Conservation (phyloP, 1,140 invertebrate species). For the Drosophila melanogaster region DNA sequence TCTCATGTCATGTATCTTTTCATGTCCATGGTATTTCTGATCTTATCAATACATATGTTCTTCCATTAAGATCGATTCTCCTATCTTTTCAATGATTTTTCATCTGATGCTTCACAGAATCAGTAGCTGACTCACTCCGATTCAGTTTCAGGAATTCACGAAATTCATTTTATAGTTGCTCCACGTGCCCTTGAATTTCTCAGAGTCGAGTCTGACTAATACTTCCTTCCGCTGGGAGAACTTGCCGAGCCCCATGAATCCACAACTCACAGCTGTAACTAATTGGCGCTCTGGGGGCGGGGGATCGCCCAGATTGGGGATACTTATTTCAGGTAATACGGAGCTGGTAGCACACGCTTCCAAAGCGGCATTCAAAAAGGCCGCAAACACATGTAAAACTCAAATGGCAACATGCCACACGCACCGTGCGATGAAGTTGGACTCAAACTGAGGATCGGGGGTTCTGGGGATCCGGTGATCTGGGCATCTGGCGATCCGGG, state of each 20-base stretch:
- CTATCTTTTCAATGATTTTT: background rate
- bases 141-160: constrained; percentile 54
- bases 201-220: constrained; percentile 67
- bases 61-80: constrained; percentile 2
- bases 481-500: background rate
- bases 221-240: constrained; percentile 65
- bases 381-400: constrained; percentile 82
- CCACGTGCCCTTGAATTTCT: constrained; percentile 57
- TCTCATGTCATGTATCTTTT: background rate
- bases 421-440: constrained; percentile 57
- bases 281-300: constrained; percentile 46
- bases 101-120: constrained; percentile 49
- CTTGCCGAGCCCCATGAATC: background rate
- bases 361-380: constrained; percentile 66
- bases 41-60: constrained; percentile 13
- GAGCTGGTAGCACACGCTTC: constrained; percentile 43
- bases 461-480: background rate
- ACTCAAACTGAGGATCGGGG: constrained; percentile 27
- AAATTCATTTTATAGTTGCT: constrained; percentile 47
- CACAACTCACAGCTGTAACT: constrained; percentile 60
- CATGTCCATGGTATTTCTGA: background rate
- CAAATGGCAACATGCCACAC: constrained; percentile 81
- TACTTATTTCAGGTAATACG: constrained; percentile 35
- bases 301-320: constrained; percentile 10
- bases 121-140: constrained; percentile 48